phyloP scores from a whole-genome alignment of 2,113 vertebrate genomes.

The Leptosomus discolor region DNA sequence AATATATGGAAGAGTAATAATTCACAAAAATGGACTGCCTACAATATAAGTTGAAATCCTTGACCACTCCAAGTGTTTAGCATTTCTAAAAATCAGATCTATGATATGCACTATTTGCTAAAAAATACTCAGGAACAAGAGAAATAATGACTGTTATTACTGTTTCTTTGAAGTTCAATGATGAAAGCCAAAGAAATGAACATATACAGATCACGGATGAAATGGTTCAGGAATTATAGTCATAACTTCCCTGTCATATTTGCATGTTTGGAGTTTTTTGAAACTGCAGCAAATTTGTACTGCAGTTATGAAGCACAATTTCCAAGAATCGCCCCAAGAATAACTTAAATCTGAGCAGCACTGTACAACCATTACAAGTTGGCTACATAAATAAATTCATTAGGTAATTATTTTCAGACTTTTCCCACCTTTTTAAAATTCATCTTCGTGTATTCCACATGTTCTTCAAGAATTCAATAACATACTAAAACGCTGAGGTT shows the following conservation, averaged over 20 bases:
- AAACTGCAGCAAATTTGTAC: background rate
- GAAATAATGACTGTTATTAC: background rate
- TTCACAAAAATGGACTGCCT: background rate
- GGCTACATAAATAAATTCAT: background rate
- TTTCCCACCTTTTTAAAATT: background rate
- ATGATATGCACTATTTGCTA: background rate
- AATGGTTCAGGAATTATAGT: background rate
- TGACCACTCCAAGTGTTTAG: background rate
- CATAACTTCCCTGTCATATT: background rate
- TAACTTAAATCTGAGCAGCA: background rate
- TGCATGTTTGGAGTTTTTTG: background rate
- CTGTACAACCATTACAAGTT: background rate
- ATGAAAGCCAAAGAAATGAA: constrained; percentile 21
- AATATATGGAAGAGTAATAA: background rate
- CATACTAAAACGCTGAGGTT: background rate
- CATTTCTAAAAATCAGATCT: background rate
- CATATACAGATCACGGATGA: background rate
- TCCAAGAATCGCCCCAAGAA: background rate
- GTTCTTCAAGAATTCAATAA: background rate
- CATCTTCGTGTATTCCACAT: background rate
- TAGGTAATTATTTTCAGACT: background rate
- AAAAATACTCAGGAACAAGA: background rate
- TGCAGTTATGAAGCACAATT: background rate
- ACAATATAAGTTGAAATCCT: background rate
- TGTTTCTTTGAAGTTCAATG: background rate